Evolutionary conservation across 2,797 vertebrate species (phyloP).

Genomic region (Rousettus madagascariensis): DNA sequence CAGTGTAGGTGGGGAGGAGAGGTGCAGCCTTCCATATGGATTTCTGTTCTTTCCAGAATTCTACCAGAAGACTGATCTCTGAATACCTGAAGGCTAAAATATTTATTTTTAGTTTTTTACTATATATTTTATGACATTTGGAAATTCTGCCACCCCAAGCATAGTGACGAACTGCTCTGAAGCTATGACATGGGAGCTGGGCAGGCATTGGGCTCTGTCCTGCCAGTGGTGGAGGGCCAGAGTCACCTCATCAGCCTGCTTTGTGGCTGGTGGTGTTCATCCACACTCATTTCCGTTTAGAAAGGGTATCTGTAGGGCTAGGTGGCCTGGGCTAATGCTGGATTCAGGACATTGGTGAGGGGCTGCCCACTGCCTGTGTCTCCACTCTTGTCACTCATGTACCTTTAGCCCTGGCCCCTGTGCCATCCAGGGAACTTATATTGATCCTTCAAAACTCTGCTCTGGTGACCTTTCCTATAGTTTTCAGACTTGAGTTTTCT

Average conservation of each 20-base stretch:
- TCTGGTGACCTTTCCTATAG: neutral
- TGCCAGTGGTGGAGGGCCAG: neutral
- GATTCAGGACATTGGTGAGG: neutral
- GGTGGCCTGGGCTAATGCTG: neutral
- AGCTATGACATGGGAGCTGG: neutral
- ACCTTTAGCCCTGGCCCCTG: neutral
- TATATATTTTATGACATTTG: constrained; percentile 44
- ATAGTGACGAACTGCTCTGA: neutral
- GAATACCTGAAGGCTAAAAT: constrained; percentile 19
- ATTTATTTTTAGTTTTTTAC: constrained; percentile 32
- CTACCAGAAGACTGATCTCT: neutral
- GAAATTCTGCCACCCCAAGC: neutral
- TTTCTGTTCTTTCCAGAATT: neutral
- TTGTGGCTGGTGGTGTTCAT: neutral
- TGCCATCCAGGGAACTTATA: neutral
- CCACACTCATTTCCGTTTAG: neutral
- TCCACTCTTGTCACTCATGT: neutral
- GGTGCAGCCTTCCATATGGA: neutral
- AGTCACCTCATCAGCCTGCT: neutral
- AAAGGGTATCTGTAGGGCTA: neutral
- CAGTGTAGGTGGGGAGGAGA: neutral
- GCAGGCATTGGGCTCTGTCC: neutral
- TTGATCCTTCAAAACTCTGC: neutral
- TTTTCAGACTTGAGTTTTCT: neutral
- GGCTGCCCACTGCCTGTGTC: neutral